Percentiles rank a stretch among this genome's conserved stretches.
Conservation (phyloP, 2,888 invertebrate species). For the Ditylenchus weischeri region DNA sequence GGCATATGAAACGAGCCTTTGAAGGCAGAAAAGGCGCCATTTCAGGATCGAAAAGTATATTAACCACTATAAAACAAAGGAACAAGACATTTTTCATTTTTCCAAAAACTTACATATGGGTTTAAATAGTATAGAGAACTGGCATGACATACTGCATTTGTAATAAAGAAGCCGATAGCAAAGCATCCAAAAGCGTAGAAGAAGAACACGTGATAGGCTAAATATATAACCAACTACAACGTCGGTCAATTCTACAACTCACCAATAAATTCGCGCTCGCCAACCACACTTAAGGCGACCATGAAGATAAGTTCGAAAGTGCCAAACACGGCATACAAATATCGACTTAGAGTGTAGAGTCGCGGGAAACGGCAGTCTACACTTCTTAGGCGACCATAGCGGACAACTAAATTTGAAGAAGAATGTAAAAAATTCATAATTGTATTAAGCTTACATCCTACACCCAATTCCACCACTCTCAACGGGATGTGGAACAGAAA, state of each 20-base stretch:
- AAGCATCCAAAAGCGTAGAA: constrained; percentile 57
- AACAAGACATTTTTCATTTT: neutral
- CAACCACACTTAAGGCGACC: constrained; percentile 52
- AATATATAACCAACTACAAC: constrained; percentile 7
- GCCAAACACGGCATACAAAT: constrained; percentile 50
- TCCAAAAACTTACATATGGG: constrained; percentile 48
- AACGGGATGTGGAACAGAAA: constrained; percentile 57
- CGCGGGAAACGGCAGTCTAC: constrained; percentile 49
- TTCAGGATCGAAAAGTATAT: too few relatives aligned
- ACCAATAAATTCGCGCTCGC: constrained; percentile 56
- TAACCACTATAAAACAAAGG: too few relatives aligned
- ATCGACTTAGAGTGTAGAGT: constrained; percentile 45
- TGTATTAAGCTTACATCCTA: constrained; percentile 48
- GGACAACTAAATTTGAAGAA: constrained; percentile 42
- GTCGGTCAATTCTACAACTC: constrained; percentile 11
- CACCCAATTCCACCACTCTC: constrained; percentile 50
- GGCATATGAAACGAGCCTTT: too few relatives aligned
- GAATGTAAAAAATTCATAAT: constrained; percentile 11
- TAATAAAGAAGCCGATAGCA: constrained; percentile 54
- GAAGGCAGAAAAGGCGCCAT: too few relatives aligned
- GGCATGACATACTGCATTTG: constrained; percentile 56
- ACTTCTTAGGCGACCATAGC: constrained; percentile 52
- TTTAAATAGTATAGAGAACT: constrained; percentile 56
- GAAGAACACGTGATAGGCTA: constrained; percentile 56
- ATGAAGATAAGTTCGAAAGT: constrained; percentile 63